Conservation (phyloP, 92 coral and sea anemone species). For the Bergia puertoricense region DNA sequence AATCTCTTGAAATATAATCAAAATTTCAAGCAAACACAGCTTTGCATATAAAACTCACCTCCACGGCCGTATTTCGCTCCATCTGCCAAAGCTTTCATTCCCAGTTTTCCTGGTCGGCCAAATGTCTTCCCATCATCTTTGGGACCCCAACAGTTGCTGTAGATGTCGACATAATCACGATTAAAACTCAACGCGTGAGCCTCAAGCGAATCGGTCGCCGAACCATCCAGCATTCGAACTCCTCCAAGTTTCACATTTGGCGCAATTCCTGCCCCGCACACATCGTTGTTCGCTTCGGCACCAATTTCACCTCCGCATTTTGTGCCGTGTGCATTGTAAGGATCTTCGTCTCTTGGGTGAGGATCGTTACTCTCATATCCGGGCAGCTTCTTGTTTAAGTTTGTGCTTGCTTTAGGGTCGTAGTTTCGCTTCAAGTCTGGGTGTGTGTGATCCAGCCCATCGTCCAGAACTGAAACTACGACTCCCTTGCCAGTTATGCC, state of each 20-base stretch:
- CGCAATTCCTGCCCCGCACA: slow-evolving; percentile 97
- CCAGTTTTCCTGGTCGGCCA: slow-evolving; percentile 92
- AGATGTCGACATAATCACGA: slow-evolving; percentile 87
- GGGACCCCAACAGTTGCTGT: slow-evolving; percentile 98
- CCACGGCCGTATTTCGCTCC: slow-evolving; percentile 91
- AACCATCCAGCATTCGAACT: slow-evolving; percentile 94
- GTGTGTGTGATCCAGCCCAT: slow-evolving; percentile 91
- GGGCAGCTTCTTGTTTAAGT: slow-evolving; percentile 65
- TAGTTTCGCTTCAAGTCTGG: slow-evolving; percentile 91
- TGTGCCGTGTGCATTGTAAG: slow-evolving; percentile 97
- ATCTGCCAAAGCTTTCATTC: slow-evolving; percentile 70
- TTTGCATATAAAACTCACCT: slow-evolving; percentile 58
- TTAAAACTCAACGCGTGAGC: slow-evolving; percentile 82
- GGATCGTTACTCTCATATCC: slow-evolving; percentile 63
- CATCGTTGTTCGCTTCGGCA: slow-evolving; percentile 86
- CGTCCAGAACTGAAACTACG: slow-evolving; percentile 89
- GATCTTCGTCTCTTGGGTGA: slow-evolving; percentile 82
- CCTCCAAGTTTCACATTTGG: slow-evolving; percentile 89
- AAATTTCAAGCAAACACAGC: background rate
- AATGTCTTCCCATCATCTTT: slow-evolving; percentile 98
- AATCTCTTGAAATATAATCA: slow-evolving; percentile 12
- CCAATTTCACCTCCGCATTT: slow-evolving; percentile 96
- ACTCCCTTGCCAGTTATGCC: slow-evolving; percentile 89
- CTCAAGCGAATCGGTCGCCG: slow-evolving; percentile 89
- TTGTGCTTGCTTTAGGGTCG: slow-evolving; percentile 83